Evolutionary conservation across 2,888 invertebrate genomes (phyloP), one percentile per base, ranked within the genome.

Genomic region (Molanna angustata): DNA sequence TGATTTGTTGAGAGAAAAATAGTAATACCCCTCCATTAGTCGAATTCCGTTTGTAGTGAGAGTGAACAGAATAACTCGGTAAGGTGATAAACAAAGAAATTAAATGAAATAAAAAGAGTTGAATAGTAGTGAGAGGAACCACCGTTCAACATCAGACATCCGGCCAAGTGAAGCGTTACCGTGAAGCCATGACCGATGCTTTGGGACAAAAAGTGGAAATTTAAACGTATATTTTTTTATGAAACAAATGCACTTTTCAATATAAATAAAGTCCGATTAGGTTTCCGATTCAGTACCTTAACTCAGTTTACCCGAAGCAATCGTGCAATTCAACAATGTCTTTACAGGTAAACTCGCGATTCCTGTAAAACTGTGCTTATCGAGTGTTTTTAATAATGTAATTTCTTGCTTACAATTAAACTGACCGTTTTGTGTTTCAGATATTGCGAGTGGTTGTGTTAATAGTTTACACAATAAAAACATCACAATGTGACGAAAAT

Each of bases 191-290:
- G 52, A 54, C 54, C 32, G 50, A 54, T 37, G 47, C 16, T 27
- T 22, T 42, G 22, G 44, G 14, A 44, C 47, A 56, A 44, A 53
- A 45, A 50, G 53, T 44, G 44, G 16, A 47, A 39, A 42, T 37
- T 17, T 35, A 35, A 35, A 35, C 14, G 4, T 9, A 13, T 35
- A 35, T 53, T 56, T 35, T 9, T 7, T 22, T 22, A 45, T 50
- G 47, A 33, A 31, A 53, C 49, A 44, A 33, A 16, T 31, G 27
- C 32, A 35, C 27, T 32, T 40, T 47, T 51, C 33, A 47, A 52
- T 58, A 58, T 58, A 58, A 58, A 58, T 56, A 51, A 43, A 51
- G 52, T 27, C 33, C 14, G 35, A 46, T 46, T 47, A 22, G 43
- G 37, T 56, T 54, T 54, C 31, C 16, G 39, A 27, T 13, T 51